Conservation (phyloP, 1,140 invertebrate genomes). For the Drosophila nigrodunni region DNA sequence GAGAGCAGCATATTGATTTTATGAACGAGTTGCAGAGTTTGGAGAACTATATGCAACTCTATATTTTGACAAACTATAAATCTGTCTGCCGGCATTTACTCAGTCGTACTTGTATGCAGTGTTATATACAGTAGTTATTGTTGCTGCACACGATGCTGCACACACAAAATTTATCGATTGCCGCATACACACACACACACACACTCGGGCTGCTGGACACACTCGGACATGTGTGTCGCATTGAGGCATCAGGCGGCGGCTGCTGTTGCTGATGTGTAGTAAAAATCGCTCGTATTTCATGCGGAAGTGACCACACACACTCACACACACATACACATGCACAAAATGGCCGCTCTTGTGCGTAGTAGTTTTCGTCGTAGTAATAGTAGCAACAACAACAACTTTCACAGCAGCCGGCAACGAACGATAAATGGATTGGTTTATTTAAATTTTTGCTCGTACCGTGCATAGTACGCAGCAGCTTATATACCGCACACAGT, state of each 20-base stretch:
- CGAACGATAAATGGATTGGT: slow-evolving; percentile 64
- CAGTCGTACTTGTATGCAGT: background rate
- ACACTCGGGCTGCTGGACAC: slow-evolving; percentile 12
- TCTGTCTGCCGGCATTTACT: slow-evolving; percentile 73
- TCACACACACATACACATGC: slow-evolving; percentile 20
- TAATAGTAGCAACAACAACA: slow-evolving; percentile 44
- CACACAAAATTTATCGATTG: slow-evolving; percentile 74
- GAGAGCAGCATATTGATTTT: slow-evolving; percentile 70
- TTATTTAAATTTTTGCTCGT: slow-evolving; percentile 77
- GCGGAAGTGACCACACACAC: slow-evolving; percentile 73
- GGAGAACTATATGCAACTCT: slow-evolving; percentile 54
- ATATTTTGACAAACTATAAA: slow-evolving; percentile 80
- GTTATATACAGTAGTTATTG: slow-evolving; percentile 36
- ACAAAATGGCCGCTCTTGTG: slow-evolving; percentile 56
- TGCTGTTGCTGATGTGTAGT: slow-evolving; percentile 75
- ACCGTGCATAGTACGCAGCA: slow-evolving; percentile 25
- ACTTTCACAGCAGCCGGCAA: slow-evolving; percentile 63
- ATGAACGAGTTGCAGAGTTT: slow-evolving; percentile 63
- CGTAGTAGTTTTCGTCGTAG: slow-evolving; percentile 57
- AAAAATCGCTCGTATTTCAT: slow-evolving; percentile 80
- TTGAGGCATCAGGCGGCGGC: slow-evolving; percentile 34
- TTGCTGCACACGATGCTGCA: slow-evolving; percentile 45
- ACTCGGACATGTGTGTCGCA: slow-evolving; percentile 39
- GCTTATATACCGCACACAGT: slow-evolving; percentile 28
- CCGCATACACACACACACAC: slow-evolving; percentile 59